phyloP scores from a whole-genome alignment of 2,888 invertebrate genomes.

The Cataglyphis livida region DNA sequence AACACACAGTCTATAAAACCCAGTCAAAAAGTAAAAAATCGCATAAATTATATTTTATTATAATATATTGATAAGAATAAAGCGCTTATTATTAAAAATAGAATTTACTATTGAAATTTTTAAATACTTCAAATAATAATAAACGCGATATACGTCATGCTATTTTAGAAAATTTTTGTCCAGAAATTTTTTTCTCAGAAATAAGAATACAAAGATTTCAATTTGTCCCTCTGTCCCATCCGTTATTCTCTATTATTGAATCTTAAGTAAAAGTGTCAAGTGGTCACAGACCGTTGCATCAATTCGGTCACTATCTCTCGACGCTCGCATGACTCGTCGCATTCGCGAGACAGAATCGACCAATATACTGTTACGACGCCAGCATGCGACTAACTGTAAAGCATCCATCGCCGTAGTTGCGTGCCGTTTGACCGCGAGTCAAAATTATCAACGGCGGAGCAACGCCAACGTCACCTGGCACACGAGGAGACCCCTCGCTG shows the following conservation, averaged over 20 bases:
- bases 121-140: background rate
- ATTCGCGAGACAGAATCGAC: conserved; percentile 27
- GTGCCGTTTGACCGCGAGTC: conserved; percentile 54
- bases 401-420: conserved; percentile 60
- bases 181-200: background rate
- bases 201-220: background rate
- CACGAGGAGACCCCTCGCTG: conserved; percentile 65
- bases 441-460: conserved; percentile 66
- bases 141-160: background rate
- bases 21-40: background rate
- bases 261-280: conserved; percentile 3
- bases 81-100: background rate
- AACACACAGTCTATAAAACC: background rate
- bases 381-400: conserved; percentile 79
- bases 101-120: background rate
- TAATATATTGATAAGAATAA: background rate
- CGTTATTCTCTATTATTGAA: background rate
- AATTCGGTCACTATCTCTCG: conserved; percentile 44
- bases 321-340: conserved; percentile 30
- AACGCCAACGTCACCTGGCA: conserved; percentile 73
- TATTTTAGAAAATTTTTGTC: background rate
- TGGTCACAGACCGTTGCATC: conserved; percentile 20
- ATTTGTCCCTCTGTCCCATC: background rate
- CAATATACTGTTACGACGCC: conserved; percentile 74
- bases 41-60: background rate